A percentile compares a stretch with the other conserved stretches of the same genome.
phyloP scores from a whole-genome alignment of 2,113 vertebrate species.

The Epinephelus cyanopodus region DNA sequence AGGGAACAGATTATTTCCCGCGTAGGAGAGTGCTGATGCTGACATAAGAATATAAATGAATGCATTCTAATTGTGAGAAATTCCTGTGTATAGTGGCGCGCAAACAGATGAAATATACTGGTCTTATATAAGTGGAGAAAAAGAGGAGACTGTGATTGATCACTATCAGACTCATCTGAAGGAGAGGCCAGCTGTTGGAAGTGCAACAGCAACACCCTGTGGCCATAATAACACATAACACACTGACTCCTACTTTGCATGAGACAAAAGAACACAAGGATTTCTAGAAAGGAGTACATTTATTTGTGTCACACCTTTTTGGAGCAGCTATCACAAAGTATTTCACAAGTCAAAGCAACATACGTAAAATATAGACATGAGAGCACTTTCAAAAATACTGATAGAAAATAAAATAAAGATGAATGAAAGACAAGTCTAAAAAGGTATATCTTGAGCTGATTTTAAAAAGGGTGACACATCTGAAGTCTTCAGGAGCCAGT shows the following conservation, averaged over 20 bases:
- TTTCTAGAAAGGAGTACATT: not conserved
- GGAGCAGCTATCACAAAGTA: not conserved
- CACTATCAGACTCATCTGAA: slow-evolving; percentile 17
- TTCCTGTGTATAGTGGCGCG: slow-evolving; percentile 55
- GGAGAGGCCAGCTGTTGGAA: slow-evolving; percentile 38
- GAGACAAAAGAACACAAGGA: not conserved
- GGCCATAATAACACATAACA: slow-evolving; percentile 43
- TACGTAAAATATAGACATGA: too few relatives aligned
- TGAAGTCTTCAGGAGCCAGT: not conserved
- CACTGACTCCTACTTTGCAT: not conserved
- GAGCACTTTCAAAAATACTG: not conserved
- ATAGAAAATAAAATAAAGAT: not conserved
- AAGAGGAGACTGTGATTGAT: slow-evolving; percentile 50
- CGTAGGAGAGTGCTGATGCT: slow-evolving; percentile 80
- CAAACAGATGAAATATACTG: slow-evolving; percentile 64
- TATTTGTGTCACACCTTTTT: not conserved
- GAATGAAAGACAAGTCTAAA: not conserved
- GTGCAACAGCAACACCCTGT: slow-evolving; percentile 81
- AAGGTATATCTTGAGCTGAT: not conserved
- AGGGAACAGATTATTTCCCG: slow-evolving; percentile 78
- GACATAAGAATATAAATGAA: slow-evolving; percentile 83
- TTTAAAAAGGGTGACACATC: not conserved
- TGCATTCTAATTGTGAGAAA: slow-evolving; percentile 79
- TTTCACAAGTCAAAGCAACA: too few relatives aligned
- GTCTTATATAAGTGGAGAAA: slow-evolving; percentile 61